phyloP scores from a whole-genome alignment of 1,140 invertebrate species.

The Diuraphis noxia region DNA sequence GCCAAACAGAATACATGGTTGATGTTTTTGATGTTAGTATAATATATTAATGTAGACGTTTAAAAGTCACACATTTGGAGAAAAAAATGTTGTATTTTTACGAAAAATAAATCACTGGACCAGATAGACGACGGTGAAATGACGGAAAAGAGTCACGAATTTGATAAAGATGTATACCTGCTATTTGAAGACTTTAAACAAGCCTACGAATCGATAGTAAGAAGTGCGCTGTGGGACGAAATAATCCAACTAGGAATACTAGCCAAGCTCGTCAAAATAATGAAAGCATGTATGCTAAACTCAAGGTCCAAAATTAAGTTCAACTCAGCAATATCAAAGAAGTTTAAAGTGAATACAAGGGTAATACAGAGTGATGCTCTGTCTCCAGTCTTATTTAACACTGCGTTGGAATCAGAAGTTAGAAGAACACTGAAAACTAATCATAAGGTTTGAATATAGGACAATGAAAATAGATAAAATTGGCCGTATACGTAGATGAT shows the following conservation, averaged over 20 bases:
- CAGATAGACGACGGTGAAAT: not conserved
- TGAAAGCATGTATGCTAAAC: not conserved
- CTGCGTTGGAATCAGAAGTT: not conserved
- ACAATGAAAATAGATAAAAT: not conserved
- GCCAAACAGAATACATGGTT: constrained; percentile 36
- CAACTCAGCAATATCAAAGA: not conserved
- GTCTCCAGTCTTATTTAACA: not conserved
- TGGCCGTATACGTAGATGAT: not conserved
- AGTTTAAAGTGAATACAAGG: not conserved
- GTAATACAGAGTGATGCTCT: not conserved
- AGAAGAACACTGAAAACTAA: too few relatives aligned
- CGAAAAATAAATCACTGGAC: not conserved
- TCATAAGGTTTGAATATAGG: too few relatives aligned
- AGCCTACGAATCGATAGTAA: not conserved
- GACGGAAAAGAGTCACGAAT: too few relatives aligned
- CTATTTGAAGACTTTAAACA: too few relatives aligned
- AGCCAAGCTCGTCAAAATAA: not conserved
- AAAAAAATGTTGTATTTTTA: not conserved
- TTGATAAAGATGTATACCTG: too few relatives aligned
- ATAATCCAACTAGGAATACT: not conserved
- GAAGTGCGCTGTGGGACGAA: not conserved
- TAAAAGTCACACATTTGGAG: not conserved
- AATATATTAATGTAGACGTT: not conserved
- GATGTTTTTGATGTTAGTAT: not conserved
- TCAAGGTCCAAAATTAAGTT: not conserved